Base-by-base conservation (phyloP, 2,888 invertebrate species). In the Zaprionus lineosus region DNA sequence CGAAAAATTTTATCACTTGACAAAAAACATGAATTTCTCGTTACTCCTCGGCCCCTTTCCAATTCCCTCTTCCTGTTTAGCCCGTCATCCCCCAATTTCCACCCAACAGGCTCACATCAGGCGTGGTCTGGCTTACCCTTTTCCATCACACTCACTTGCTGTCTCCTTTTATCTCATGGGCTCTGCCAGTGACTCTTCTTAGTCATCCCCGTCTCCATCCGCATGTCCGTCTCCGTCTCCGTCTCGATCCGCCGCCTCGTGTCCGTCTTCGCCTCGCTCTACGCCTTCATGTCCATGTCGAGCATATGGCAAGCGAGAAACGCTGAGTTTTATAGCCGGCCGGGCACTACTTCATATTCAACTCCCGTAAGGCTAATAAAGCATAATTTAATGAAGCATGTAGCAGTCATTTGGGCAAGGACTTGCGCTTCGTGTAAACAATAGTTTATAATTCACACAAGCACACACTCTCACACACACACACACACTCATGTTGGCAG, bases 361-460 rank as follows among this genome's bases (percentile, higher is more conserved):
- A 81, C 71, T 84, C 86, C 86, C 88, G 86, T 81, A 78, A 63
- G 87, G 74, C 84, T 87, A 86, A 88, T 86, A 87, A 86, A 87
- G 70, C 75, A 87, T 85, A 85, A 87, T 87, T 85, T 88, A 88
- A 86, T 86, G 86, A 84, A 86, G 87, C 88, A 74, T 73, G 74
- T 58, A 66, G 64, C 75, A 70, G 70, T 68, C 71, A 63, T 63
- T 69, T 53, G 76, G 71, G 66, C 72, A 65, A 83, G 72, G 67
- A 86, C 74, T 85, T 81, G 83, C 86, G 81, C 78, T 75, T 78
- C 78, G 61, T 74, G 78, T 76, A 84, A 81, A 87, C 85, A 86
- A 86, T 87, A 87, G 87, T 87, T 86, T 81, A 85, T 78, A 86
- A 83, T 73, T 67, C 70, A 64, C 53, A 63, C 58, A 73, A 72